Evolutionary conservation across 2,113 vertebrate genomes (phyloP).

Genomic region (Menidia beryllina): DNA sequence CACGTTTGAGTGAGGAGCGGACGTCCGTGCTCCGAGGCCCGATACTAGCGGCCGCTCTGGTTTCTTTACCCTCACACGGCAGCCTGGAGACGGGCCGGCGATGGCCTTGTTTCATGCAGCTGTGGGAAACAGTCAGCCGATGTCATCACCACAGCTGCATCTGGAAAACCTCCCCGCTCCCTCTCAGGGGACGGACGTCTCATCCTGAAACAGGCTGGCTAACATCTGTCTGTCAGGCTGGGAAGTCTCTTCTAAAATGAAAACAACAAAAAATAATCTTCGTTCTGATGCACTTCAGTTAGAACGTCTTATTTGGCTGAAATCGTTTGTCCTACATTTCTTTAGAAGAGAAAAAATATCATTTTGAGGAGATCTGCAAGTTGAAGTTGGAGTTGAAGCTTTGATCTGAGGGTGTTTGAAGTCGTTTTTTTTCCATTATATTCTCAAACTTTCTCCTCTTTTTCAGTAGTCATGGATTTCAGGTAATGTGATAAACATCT

Average conservation of each 20-base stretch:
- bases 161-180: slow-evolving; percentile 53
- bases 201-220: slow-evolving; percentile 37
- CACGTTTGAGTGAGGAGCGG: slow-evolving; percentile 38
- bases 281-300: neutral
- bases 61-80: slow-evolving; percentile 34
- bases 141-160: slow-evolving; percentile 74
- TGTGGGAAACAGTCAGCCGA: slow-evolving; percentile 61
- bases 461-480: no score
- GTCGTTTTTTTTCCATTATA: slow-evolving; percentile 42
- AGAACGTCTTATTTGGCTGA: neutral
- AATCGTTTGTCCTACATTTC: neutral
- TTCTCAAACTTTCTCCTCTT: slow-evolving; percentile 32
- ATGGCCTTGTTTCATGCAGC: slow-evolving; percentile 50
- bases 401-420: slow-evolving; percentile 56
- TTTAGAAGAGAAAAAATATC: neutral
- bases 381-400: slow-evolving; percentile 14
- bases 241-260: no score
- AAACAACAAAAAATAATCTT: neutral
- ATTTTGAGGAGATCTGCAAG: slow-evolving; percentile 16
- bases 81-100: slow-evolving; percentile 28
- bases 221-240: slow-evolving; percentile 27
- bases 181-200: slow-evolving; percentile 58
- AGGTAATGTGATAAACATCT: no score
- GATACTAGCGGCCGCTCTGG: neutral
- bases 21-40: slow-evolving; percentile 8